Base-by-base conservation (phyloP, 2,113 vertebrate genomes). In the Chunga burmeisteri region DNA sequence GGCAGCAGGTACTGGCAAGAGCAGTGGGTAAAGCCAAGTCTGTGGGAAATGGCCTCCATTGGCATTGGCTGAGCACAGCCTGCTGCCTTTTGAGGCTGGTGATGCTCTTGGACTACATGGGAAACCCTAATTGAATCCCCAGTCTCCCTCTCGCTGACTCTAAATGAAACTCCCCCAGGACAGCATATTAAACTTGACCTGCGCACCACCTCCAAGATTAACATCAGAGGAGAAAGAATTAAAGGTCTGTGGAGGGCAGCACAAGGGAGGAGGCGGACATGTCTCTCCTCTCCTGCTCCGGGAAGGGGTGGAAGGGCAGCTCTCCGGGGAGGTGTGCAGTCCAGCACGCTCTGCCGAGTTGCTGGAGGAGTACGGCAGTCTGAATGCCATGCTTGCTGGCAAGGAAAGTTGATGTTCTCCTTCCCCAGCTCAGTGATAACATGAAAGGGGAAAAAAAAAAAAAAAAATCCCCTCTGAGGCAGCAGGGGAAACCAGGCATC, bases 151-250 rank as follows among this genome's bases (percentile, higher is more conserved):
- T 77, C 22, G 1, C 81, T 8, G 44, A 6, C 71, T 84, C 75
- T 32, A 18, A 91, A 81, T 81, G 95, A 81, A 93, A 88, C 80
- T 96, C 95, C 90, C 96, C 61, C 88, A 56, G 95, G 96, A 90
- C 1, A 94, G 92, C 94, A 61, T 56, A 96, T 96, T 96, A 93
- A 88, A 90, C 61, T 59, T 88, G 96, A 96, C 96, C 95, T 50
- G 90, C 47, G 88, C 90, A 26, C 96, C 94, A 86, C 95, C 90
- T 91, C 90, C 47, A 5, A 81, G 92, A 95, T 96, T 92, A 94
- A 94, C 95, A 96, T 95, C 94, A 86, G 80, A 95, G 83, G 55
- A 94, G 94, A 5, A 83, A 65, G 95, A 94, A 94, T 81, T 19
- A 67, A 90, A 96, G 96, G 94, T 90, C 92, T 88, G 72, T 11